A percentile compares a stretch with the other conserved stretches of the same genome.
Conservation (phyloP, 2,797 vertebrate species). For the Dromococcyx pavoninus region DNA sequence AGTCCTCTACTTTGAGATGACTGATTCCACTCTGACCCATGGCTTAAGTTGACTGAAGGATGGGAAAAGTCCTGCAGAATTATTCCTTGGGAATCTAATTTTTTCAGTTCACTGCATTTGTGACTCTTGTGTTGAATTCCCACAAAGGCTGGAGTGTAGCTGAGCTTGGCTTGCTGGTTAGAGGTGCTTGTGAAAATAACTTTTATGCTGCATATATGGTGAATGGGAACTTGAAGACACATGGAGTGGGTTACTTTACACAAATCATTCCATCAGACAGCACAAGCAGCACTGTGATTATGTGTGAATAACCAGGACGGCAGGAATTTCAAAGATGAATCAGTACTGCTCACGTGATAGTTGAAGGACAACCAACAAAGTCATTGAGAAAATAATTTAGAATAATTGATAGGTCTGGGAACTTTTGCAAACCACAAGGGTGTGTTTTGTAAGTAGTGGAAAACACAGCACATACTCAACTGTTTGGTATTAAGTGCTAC, state of each 20-base stretch:
- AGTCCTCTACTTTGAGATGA: neutral
- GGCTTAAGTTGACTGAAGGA: neutral
- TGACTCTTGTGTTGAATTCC: constrained; percentile 17
- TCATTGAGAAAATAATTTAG: neutral
- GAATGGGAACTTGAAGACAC: neutral
- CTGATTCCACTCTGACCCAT: constrained; percentile 14
- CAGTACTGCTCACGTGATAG: constrained; percentile 10
- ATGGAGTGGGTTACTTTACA: neutral
- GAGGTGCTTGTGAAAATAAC: neutral
- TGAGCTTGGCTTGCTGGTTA: neutral
- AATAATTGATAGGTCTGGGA: neutral
- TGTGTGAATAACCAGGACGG: constrained; percentile 16
- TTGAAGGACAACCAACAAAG: neutral
- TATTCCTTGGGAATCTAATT: constrained; percentile 35
- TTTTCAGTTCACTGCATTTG: neutral
- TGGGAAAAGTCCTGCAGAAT: constrained; percentile 19
- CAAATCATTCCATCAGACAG: neutral
- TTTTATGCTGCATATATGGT: neutral
- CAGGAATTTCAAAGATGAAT: constrained; percentile 17
- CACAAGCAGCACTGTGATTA: neutral
- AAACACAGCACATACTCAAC: neutral
- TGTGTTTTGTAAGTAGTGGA: neutral
- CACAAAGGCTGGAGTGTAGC: neutral
- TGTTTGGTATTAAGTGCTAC: neutral
- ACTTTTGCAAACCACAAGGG: neutral